phyloP scores from a whole-genome alignment of 1,140 invertebrate genomes.

The Dendrolimus kikuchii region DNA sequence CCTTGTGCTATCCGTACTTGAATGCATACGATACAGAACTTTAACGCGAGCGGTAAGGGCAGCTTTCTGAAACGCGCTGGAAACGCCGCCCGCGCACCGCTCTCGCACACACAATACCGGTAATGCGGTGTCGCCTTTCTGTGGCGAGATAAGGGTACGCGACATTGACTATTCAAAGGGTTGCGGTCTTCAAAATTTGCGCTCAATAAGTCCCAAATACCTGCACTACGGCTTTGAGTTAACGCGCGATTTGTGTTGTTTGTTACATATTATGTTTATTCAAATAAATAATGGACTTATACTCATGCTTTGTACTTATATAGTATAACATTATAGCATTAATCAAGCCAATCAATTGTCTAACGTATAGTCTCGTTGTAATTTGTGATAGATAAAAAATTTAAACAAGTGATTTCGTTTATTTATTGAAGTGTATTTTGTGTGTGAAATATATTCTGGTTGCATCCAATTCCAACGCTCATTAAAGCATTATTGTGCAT shows the following conservation, averaged over 20 bases:
- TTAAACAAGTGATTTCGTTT: too few relatives aligned
- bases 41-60: conserved; percentile 37
- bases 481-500: too few relatives aligned
- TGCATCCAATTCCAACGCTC: too few relatives aligned
- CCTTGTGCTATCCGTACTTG: conserved; percentile 38
- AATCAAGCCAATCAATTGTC: too few relatives aligned
- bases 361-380: too few relatives aligned
- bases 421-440: too few relatives aligned
- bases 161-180: conserved; percentile 72
- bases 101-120: conserved; percentile 56
- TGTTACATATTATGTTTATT: conserved; percentile 13
- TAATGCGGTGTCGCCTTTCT: conserved; percentile 71
- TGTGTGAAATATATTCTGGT: too few relatives aligned
- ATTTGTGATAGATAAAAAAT: too few relatives aligned
- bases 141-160: conserved; percentile 69
- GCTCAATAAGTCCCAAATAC: conserved; percentile 68
- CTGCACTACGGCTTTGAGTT: conserved; percentile 45
- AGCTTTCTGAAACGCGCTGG: conserved; percentile 25
- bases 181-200: conserved; percentile 70
- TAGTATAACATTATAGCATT: too few relatives aligned
- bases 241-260: conserved; percentile 32
- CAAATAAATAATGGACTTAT: background rate
- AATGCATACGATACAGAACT: conserved; percentile 44
- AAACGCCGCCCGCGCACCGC: conserved; percentile 18
- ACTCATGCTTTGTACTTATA: too few relatives aligned